phyloP scores from a whole-genome alignment of 53 echinoderm and acorn worm species.

The Mesocentrotus franciscanus region DNA sequence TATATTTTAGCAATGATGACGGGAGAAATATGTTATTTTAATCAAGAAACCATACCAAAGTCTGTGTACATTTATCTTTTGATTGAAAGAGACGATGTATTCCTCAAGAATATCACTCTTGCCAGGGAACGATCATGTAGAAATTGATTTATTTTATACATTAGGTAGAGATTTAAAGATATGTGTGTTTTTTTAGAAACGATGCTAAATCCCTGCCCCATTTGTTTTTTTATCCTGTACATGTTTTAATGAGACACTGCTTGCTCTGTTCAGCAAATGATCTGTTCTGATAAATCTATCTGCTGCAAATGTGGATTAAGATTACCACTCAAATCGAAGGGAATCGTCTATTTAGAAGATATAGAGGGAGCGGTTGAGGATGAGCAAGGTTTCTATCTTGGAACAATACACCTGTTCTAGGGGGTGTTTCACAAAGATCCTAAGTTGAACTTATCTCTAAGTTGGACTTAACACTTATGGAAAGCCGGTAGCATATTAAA shows the following conservation, averaged over 20 bases:
- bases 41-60: slow-evolving; percentile 55
- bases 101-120: slow-evolving; percentile 32
- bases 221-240: not conserved
- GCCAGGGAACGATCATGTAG: slow-evolving; percentile 33
- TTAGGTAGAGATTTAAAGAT: not conserved
- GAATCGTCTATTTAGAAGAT: not conserved
- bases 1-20: slow-evolving; percentile 2
- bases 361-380: not conserved
- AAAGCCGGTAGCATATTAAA: too few species aligned
- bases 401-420: not conserved
- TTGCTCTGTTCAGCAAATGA: not conserved
- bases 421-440: too few species aligned
- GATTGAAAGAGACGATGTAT: not conserved
- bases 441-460: too few species aligned
- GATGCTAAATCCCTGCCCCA: not conserved
- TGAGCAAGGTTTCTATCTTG: not conserved
- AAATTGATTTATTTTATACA: slow-evolving; percentile 37
- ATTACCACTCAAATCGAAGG: not conserved
- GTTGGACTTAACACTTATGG: too few species aligned
- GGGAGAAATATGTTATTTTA: not conserved
- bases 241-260: not conserved
- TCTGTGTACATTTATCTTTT: slow-evolving; percentile 33
- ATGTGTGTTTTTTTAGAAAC: not conserved
- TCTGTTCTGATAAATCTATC: not conserved
- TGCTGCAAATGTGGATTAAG: not conserved